Evolutionary conservation across 1,140 invertebrate species (phyloP).

Genomic region (Drosophila nasuta): DNA sequence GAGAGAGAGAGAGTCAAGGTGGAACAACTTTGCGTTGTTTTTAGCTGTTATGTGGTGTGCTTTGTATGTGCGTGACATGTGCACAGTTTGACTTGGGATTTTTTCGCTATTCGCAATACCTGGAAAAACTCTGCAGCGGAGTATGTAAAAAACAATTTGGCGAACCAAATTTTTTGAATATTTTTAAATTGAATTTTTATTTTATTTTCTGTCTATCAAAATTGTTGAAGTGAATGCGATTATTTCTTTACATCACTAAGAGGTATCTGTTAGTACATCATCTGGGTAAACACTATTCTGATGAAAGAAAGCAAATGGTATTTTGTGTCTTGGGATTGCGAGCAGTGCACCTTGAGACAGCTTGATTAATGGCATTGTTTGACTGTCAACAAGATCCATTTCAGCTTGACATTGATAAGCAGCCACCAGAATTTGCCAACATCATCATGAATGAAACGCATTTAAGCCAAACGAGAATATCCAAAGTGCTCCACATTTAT

Average conservation of each 20-base stretch:
- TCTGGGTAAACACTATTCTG: not conserved
- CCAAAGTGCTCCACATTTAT: slow-evolving; percentile 25
- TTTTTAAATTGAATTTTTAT: not conserved
- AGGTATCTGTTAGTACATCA: slow-evolving; percentile 2
- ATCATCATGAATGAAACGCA: not conserved
- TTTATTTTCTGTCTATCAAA: not conserved
- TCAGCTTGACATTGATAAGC: slow-evolving; percentile 68
- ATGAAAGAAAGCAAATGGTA: slow-evolving; percentile 28
- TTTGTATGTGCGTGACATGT: slow-evolving; percentile 39
- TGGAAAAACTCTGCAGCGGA: not conserved
- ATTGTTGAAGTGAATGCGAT: not conserved
- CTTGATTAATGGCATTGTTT: slow-evolving; percentile 78
- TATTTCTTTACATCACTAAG: not conserved
- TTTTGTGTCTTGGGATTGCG: slow-evolving; percentile 23
- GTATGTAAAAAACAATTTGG: slow-evolving; percentile 1
- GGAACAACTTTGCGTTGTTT: slow-evolving; percentile 9
- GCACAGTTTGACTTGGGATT: slow-evolving; percentile 52
- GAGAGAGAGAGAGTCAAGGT: not conserved
- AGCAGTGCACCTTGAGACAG: slow-evolving; percentile 66
- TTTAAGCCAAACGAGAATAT: not conserved
- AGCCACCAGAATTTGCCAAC: not conserved
- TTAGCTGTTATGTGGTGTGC: slow-evolving; percentile 29
- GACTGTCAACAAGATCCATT: slow-evolving; percentile 76
- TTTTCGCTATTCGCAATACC: slow-evolving; percentile 17
- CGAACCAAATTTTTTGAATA: too few relatives aligned